phyloP scores from a whole-genome alignment of 2,797 vertebrate genomes.

The Clarias laeviceps region DNA sequence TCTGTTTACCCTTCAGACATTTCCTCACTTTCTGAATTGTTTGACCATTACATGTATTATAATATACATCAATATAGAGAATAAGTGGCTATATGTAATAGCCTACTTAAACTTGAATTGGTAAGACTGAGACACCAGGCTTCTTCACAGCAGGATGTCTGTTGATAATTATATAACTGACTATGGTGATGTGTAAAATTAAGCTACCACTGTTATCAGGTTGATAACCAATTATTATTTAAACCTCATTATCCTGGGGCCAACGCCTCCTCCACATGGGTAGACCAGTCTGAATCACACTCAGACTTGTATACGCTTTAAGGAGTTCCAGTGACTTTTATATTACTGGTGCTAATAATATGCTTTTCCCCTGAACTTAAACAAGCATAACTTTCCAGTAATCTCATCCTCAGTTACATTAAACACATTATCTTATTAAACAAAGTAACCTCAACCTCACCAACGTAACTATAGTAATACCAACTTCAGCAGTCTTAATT shows the following conservation, averaged over 20 bases:
- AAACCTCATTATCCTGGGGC: slow-evolving; percentile 67
- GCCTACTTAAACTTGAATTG: not conserved
- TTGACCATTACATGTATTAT: not conserved
- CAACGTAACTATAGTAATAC: no score
- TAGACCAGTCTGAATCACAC: not conserved
- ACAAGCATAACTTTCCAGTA: no score
- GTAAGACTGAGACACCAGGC: not conserved
- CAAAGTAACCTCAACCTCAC: no score
- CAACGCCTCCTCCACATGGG: not conserved
- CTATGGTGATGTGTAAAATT: slow-evolving; percentile 68
- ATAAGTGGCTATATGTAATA: not conserved
- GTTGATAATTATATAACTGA: slow-evolving; percentile 72
- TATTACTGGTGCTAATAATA: not conserved
- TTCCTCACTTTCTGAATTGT: not conserved
- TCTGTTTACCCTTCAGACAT: not conserved
- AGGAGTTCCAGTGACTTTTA: not conserved
- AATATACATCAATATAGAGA: not conserved
- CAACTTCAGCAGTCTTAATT: no score
- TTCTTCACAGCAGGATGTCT: not conserved
- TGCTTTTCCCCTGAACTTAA: not conserved
- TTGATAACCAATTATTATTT: slow-evolving; percentile 79
- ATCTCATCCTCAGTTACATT: no score
- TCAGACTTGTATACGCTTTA: not conserved
- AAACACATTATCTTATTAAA: no score
- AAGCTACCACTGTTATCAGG: slow-evolving; percentile 76